Evolutionary conservation across 2,113 vertebrate genomes (phyloP).

Genomic region (human (Homo sapiens)): GRCh38 chrX:36325001-36325500

Average conservation of each 20-base stretch:
- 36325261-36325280: not conserved
- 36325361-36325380: not conserved
- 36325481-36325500: not conserved
- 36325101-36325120: not conserved
- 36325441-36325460: not conserved
- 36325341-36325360: not conserved
- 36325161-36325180: not conserved
- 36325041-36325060: not conserved
- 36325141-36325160: not conserved
- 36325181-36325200: not conserved
- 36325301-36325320: not conserved
- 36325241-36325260: constrained; percentile 5
- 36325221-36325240: constrained; percentile 1
- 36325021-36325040: not conserved
- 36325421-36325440: not conserved
- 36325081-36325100: not conserved
- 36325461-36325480: not conserved
- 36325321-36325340: not conserved
- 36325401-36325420: not conserved
- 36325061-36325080: not conserved
- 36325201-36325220: not conserved
- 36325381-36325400: not conserved
- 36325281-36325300: not conserved
- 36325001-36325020: not conserved
- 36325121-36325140: not conserved